Percentiles rank a stretch among this genome's conserved stretches.
phyloP scores from a whole-genome alignment of 2,888 invertebrate genomes.

The Xylota segnis region DNA sequence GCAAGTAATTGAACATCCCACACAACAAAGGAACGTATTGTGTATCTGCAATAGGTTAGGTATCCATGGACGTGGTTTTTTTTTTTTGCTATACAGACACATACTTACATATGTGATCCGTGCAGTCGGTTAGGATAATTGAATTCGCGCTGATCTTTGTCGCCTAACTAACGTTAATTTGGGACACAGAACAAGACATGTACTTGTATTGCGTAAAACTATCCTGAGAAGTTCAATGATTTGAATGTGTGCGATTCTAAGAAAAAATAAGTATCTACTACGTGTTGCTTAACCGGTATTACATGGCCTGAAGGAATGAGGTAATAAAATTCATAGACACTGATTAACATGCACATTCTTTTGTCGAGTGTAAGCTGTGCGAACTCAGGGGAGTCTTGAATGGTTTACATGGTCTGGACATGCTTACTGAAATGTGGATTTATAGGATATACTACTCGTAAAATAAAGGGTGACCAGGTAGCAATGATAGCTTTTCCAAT shows the following conservation, averaged over 20 bases:
- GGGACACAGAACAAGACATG: neutral
- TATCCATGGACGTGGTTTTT: constrained; percentile 27
- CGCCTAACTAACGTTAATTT: constrained; percentile 13
- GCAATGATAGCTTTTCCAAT: too few species aligned
- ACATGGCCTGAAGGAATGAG: too few species aligned
- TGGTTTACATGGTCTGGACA: neutral
- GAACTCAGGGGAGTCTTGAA: neutral
- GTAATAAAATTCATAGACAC: constrained; percentile 4
- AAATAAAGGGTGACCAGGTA: too few species aligned
- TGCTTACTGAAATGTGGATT: neutral
- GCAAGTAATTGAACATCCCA: constrained; percentile 61
- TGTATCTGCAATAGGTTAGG: constrained; percentile 39
- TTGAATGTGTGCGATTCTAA: neutral
- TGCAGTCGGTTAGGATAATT: neutral
- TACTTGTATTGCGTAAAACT: constrained; percentile 28
- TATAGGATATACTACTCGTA: too few species aligned
- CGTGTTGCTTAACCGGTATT: neutral
- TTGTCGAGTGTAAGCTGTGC: neutral
- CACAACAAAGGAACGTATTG: constrained; percentile 39
- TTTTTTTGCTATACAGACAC: neutral
- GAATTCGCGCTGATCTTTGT: constrained; percentile 34
- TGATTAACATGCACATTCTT: constrained; percentile 14
- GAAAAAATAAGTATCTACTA: neutral
- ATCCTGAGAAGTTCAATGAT: neutral
- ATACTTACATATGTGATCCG: neutral